These are phyloP conservation scores for Cyrtonyx montezumae DNA, from an alignment of 2,113 vertebrate genomes.

Conservation along the genomic window DNA sequence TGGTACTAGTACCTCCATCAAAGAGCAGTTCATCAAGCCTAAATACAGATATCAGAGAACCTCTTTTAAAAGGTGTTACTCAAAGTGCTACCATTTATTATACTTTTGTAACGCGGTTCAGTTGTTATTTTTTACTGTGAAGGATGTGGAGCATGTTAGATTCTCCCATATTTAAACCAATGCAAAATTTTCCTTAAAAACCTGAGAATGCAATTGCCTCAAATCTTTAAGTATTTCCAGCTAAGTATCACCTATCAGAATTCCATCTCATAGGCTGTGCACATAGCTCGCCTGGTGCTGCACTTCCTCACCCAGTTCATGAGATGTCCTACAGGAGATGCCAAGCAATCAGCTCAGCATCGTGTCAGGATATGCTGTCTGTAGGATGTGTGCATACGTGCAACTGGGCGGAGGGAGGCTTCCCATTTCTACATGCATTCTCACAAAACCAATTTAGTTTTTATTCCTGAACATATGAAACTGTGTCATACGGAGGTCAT, in stretches of 20 bases:
- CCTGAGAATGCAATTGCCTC: background rate
- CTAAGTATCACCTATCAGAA: background rate
- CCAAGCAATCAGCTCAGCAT: rapidly evolving
- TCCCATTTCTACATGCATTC: background rate
- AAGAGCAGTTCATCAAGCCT: background rate
- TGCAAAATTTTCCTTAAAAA: background rate
- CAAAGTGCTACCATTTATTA: background rate
- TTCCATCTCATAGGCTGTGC: background rate
- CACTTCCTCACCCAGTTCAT: background rate
- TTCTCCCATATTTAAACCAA: background rate
- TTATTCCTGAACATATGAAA: background rate
- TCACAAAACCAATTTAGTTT: background rate
- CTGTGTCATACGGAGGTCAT: background rate
- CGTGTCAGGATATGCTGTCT: background rate
- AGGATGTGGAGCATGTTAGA: background rate
- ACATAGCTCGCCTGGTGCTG: background rate
- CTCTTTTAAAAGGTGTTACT: background rate
- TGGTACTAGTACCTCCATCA: background rate
- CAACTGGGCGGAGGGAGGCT: rapidly evolving
- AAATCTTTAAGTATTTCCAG: background rate
- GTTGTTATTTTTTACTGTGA: background rate
- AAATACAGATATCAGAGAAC: background rate
- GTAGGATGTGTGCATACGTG: rapidly evolving
- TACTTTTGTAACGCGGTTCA: background rate
- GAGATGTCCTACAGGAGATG: too few species aligned